Percentiles rank a stretch among this genome's conserved stretches.
These are phyloP conservation scores for Halocaridina rubra DNA, from an alignment of 2,888 invertebrate species.

Conservation along the genomic window DNA sequence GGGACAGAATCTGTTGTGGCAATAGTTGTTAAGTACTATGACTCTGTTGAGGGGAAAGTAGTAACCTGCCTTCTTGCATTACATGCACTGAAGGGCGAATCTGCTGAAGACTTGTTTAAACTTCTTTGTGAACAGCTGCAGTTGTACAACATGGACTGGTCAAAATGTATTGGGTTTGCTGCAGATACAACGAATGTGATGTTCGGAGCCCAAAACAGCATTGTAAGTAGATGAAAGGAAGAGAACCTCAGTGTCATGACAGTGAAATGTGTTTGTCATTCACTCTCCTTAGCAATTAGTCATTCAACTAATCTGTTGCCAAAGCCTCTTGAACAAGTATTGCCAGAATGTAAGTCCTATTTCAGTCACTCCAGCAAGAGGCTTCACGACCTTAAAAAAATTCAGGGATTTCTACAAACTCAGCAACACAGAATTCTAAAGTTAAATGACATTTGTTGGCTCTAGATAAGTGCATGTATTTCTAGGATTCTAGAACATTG, in stretches of 20 bases:
- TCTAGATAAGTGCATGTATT: background rate
- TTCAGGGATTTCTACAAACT: background rate
- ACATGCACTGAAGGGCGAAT: conserved; percentile 3
- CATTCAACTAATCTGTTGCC: background rate
- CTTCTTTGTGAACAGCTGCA: background rate
- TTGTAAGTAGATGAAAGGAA: conserved; percentile 25
- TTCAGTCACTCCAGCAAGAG: conserved; percentile 7
- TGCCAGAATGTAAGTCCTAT: background rate
- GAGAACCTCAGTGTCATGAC: conserved; percentile 3
- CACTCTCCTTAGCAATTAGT: conserved; percentile 23
- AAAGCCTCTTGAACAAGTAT: background rate
- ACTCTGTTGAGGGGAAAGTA: background rate
- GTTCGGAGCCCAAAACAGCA: conserved; percentile 3
- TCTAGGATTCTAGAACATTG: conserved; percentile 11
- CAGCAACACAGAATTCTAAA: background rate
- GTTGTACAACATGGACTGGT: background rate
- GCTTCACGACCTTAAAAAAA: too few species aligned
- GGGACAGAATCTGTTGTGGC: conserved; percentile 23
- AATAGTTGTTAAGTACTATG: conserved; percentile 30
- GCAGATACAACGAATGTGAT: background rate
- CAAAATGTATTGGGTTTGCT: conserved; percentile 26
- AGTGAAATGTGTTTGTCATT: conserved; percentile 27
- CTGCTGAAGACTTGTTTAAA: conserved; percentile 16
- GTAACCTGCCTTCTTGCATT: background rate
- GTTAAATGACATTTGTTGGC: background rate